phyloP scores from a whole-genome alignment of 2,113 vertebrate genomes.

The Nannobrachium achirus region DNA sequence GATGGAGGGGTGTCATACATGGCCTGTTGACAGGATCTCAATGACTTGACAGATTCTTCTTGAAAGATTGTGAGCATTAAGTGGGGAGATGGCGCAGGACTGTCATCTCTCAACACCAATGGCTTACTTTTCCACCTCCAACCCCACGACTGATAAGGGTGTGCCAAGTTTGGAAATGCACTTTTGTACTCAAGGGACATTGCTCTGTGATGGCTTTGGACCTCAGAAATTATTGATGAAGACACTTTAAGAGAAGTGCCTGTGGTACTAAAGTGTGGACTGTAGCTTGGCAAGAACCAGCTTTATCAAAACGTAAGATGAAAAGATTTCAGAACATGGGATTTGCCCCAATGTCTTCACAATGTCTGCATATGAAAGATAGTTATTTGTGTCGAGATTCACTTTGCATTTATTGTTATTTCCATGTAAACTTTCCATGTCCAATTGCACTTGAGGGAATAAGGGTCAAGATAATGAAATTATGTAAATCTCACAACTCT shows the following conservation, averaged over 20 bases:
- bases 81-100: constrained; percentile 26
- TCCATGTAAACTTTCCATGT: constrained; percentile 30
- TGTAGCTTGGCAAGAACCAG: constrained; percentile 24
- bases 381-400: constrained; percentile 20
- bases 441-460: constrained; percentile 65
- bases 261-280: constrained; percentile 52
- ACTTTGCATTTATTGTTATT: constrained; percentile 21
- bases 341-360: constrained; percentile 56
- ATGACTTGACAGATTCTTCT: constrained; percentile 5
- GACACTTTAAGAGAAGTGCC: constrained; percentile 72
- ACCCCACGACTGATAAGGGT: constrained; percentile 19
- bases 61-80: constrained; percentile 23
- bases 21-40: constrained; percentile 26
- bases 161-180: constrained; percentile 65
- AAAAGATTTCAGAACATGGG: constrained; percentile 34
- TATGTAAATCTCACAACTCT: constrained; percentile 43
- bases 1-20: background rate
- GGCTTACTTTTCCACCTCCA: constrained; percentile 33
- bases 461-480: constrained; percentile 37
- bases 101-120: constrained; percentile 35
- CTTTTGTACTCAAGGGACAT: constrained; percentile 18
- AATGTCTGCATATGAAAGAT: constrained; percentile 42
- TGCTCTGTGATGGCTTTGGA: constrained; percentile 10
- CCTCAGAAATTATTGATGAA: constrained; percentile 12
- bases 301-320: constrained; percentile 7